Conservation (phyloP, 2,888 invertebrate genomes). For the Leucophenga montana region DNA sequence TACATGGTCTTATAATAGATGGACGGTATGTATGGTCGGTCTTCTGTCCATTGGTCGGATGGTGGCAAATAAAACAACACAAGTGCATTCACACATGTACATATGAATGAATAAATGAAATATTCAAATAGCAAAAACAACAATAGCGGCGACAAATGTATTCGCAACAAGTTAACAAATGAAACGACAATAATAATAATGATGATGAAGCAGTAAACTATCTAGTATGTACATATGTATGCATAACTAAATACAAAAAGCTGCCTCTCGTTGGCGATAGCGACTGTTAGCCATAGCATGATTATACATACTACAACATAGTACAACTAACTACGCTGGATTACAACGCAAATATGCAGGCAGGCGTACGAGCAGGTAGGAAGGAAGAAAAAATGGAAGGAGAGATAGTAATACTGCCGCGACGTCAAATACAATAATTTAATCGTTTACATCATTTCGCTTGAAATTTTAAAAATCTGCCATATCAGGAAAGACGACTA, state of each 20-base stretch:
- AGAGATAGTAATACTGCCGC: too few species aligned
- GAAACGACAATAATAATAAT: neutral
- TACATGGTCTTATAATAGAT: slow-evolving; percentile 21
- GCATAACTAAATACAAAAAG: too few species aligned
- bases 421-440: neutral
- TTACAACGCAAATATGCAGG: neutral
- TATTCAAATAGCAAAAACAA: neutral
- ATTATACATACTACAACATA: too few species aligned
- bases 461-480: neutral
- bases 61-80: too few species aligned
- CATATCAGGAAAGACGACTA: neutral
- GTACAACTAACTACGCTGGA: neutral
- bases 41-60: too few species aligned
- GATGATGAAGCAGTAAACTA: neutral
- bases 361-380: neutral
- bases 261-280: too few species aligned
- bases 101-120: neutral
- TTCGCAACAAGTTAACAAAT: slow-evolving; percentile 3
- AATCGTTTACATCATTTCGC: neutral
- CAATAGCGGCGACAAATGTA: neutral
- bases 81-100: neutral
- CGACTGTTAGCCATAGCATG: too few species aligned
- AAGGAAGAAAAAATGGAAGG: neutral
- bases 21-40: too few species aligned
- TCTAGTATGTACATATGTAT: neutral